Evolutionary conservation across 2,113 vertebrate genomes (phyloP), one percentile per base, ranked within the genome.

Genomic region (Ivindomyrus marchei): DNA sequence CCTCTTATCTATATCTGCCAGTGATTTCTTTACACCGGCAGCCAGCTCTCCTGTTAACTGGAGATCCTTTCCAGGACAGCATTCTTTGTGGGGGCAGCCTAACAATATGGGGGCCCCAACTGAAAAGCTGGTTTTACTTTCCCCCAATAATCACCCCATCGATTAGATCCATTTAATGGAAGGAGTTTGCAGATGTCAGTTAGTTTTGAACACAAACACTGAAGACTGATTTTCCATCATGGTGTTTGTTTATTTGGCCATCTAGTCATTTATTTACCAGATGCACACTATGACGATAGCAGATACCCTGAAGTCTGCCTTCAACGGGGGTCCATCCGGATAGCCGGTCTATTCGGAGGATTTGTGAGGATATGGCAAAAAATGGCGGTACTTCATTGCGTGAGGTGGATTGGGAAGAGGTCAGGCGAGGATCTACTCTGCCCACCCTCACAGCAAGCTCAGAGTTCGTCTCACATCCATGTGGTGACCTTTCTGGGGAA

Each of bases 121-220:
- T 9, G 24, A 66, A 66, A 66, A 11, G n/a, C 62, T 66, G n/a
- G 11, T 74, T 56, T 89, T 77, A 88, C 0, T 21, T 21, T 39
- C 24, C 42, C 77, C 31, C 84, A 50, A 87, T 49, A n/a, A 50
- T 77, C 10, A 45, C 62, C 24, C 56, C 62, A 9, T 31, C 27
- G 10, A 70, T 13, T 13, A 46, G 85, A 45, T 56, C 74, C 85
- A 85, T 36, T 91, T 88, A 87, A 45, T 47, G n/a, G 39, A 88
- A 24, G 56, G 58, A 62, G 13, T 66, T 66, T 88, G 31, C 56
- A 46, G 42, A 66, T 62, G 21, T 56, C 53, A 58, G 31, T 88
- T 88, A 0, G 56, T 49, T 74, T 31, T 27, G 19, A 70, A 45
- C 42, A 21, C 62, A 88, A 74, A 88, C 10, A 88, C 13, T n/a